These are phyloP conservation scores for Diachasma alloeum DNA, from an alignment of 1,140 invertebrate species.

Conservation along the genomic window DNA sequence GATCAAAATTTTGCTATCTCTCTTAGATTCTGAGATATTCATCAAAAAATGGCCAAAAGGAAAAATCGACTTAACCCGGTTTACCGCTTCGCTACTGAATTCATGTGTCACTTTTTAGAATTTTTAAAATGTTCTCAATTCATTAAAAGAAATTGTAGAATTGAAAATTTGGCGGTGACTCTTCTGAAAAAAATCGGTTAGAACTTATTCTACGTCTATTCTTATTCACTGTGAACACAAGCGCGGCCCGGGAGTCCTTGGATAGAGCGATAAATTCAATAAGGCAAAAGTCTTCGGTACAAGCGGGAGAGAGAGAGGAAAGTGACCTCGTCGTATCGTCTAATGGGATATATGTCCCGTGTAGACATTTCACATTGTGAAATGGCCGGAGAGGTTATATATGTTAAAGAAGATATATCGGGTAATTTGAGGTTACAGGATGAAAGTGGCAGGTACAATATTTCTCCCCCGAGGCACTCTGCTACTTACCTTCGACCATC, in stretches of 20 bases:
- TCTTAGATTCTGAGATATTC: too few species aligned
- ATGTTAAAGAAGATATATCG: conserved; percentile 45
- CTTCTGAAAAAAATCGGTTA: too few species aligned
- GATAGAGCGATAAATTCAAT: conserved; percentile 47
- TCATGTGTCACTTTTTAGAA: too few species aligned
- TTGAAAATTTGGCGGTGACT: too few species aligned
- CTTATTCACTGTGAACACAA: background rate
- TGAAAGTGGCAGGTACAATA: conserved; percentile 46
- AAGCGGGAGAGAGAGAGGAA: conserved; percentile 11
- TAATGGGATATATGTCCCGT: conserved; percentile 3
- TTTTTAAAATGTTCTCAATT: too few species aligned
- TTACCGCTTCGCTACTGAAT: too few species aligned
- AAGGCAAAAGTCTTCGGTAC: conserved; percentile 33
- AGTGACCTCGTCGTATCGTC: background rate
- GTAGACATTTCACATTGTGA: conserved; percentile 5
- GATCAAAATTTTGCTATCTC: too few species aligned
- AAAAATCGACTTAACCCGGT: too few species aligned
- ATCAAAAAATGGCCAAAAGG: too few species aligned
- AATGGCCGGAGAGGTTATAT: background rate
- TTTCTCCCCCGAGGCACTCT: background rate
- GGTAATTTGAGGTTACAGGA: conserved; percentile 36
- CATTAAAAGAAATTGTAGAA: too few species aligned
- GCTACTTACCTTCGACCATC: background rate
- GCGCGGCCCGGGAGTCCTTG: background rate
- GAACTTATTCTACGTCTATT: too few species aligned